These are phyloP conservation scores for Hypselothyrea guttata DNA, from an alignment of 2,888 invertebrate species.

Conservation along the genomic window DNA sequence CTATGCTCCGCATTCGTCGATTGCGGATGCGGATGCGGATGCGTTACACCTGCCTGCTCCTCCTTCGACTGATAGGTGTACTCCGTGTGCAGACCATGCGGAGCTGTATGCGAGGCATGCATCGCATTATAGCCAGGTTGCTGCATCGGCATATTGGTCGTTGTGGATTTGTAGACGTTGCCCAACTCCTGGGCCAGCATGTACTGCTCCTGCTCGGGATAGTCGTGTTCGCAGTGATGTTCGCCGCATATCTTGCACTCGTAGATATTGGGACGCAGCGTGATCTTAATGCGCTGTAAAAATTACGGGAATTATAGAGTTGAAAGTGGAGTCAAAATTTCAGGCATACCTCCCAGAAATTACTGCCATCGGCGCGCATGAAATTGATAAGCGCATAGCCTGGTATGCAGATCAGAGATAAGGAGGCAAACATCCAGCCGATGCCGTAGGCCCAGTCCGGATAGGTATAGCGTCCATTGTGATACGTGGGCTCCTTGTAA, in stretches of 20 bases:
- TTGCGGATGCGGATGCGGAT: constrained; percentile 32
- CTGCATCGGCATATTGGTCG: constrained; percentile 43
- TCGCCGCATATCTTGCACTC: constrained; percentile 89
- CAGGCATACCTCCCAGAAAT: constrained; percentile 86
- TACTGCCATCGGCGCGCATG: constrained; percentile 87
- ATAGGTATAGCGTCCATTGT: constrained; percentile 89
- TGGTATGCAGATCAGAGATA: constrained; percentile 93
- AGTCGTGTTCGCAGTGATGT: constrained; percentile 88
- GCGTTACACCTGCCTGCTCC: constrained; percentile 27
- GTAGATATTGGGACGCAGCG: constrained; percentile 89
- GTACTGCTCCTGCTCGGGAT: constrained; percentile 83
- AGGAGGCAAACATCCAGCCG: constrained; percentile 93
- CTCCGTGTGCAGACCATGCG: constrained; percentile 47
- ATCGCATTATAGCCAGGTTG: constrained; percentile 70
- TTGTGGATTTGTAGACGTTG: constrained; percentile 66
- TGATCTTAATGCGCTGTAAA: constrained; percentile 88
- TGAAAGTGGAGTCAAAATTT: not conserved
- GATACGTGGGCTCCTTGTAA: constrained; percentile 92
- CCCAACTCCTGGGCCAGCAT: constrained; percentile 81
- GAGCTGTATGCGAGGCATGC: constrained; percentile 53
- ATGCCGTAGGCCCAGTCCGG: constrained; percentile 92
- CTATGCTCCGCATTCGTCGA: no score
- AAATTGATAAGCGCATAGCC: constrained; percentile 89
- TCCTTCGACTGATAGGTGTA: constrained; percentile 55
- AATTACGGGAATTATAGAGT: not conserved